Evolutionary conservation across 2,888 invertebrate species (phyloP).

Genomic region (Tyria jacobaeae): DNA sequence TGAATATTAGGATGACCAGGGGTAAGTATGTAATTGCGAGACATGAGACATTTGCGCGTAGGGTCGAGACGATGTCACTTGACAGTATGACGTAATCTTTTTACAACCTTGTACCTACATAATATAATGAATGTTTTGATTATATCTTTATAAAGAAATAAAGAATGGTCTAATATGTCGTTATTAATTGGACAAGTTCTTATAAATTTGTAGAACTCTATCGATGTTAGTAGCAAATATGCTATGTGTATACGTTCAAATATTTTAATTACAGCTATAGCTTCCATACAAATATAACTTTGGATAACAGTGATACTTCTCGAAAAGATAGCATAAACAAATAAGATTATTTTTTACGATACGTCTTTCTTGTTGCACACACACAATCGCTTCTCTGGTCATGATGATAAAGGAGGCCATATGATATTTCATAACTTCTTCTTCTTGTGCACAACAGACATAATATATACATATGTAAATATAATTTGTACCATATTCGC

Average conservation of each 20-base stretch:
- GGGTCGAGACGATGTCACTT: neutral
- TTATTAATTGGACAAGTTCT: neutral
- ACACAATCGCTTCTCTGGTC: neutral
- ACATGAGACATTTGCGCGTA: neutral
- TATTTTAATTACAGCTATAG: neutral
- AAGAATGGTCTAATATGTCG: neutral
- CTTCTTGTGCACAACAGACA: too few relatives aligned
- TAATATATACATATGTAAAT: too few relatives aligned
- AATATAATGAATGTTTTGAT: neutral
- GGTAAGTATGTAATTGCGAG: neutral
- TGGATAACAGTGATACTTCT: too few relatives aligned
- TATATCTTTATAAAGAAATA: neutral
- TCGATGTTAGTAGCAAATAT: too few relatives aligned
- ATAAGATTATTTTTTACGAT: too few relatives aligned
- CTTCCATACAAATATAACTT: too few relatives aligned
- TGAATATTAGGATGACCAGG: constrained; percentile 19
- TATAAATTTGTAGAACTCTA: neutral
- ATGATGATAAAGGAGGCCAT: neutral
- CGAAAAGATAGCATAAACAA: too few relatives aligned
- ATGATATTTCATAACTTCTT: neutral
- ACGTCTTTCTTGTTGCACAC: too few relatives aligned
- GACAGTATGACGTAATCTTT: neutral
- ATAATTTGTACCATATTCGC: too few relatives aligned
- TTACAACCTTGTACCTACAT: neutral
- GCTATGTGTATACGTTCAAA: too few relatives aligned